phyloP scores from a whole-genome alignment of 1,140 invertebrate species.

The Apis laboriosa region DNA sequence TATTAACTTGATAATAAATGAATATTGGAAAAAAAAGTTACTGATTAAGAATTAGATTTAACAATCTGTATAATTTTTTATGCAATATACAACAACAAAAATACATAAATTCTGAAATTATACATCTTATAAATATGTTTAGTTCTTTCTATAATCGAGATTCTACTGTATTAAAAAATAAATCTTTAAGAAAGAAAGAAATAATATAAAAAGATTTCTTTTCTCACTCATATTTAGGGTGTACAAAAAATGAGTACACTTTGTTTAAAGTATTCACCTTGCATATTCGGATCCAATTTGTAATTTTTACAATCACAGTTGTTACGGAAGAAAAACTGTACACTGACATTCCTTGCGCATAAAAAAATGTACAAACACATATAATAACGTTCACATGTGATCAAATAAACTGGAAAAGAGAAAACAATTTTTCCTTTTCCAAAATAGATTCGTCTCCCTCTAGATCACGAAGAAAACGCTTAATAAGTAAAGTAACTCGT shows the following conservation, averaged over 20 bases:
- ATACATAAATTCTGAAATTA: conserved; percentile 15
- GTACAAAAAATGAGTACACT: conserved; percentile 6
- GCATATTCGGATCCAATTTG: conserved; percentile 26
- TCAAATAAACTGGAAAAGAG: conserved; percentile 64
- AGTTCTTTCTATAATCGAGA: conserved; percentile 15
- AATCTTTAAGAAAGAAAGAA: neutral
- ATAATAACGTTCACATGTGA: conserved; percentile 67
- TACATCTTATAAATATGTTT: conserved; percentile 16
- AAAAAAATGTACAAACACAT: conserved; percentile 73
- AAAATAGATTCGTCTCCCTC: conserved; percentile 18
- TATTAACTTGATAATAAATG: neutral
- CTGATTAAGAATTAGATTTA: conserved; percentile 8
- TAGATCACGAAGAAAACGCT: conserved; percentile 48
- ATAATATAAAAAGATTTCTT: neutral
- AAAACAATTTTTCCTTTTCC: conserved; percentile 37
- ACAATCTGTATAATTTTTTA: conserved; percentile 41
- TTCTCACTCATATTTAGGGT: neutral
- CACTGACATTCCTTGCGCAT: conserved; percentile 53
- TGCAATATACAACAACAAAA: conserved; percentile 36
- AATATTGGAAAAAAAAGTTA: conserved; percentile 21
- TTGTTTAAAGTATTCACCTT: conserved; percentile 8
- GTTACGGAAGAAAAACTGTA: conserved; percentile 48
- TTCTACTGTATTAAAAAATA: conserved; percentile 32
- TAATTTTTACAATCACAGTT: conserved; percentile 52
- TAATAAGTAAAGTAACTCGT: conserved; percentile 40